Percentiles rank a stretch among this genome's conserved stretches.
These are phyloP conservation scores for Ctenoplectra terminalis DNA, from an alignment of 1,140 invertebrate genomes.

Conservation along the genomic window DNA sequence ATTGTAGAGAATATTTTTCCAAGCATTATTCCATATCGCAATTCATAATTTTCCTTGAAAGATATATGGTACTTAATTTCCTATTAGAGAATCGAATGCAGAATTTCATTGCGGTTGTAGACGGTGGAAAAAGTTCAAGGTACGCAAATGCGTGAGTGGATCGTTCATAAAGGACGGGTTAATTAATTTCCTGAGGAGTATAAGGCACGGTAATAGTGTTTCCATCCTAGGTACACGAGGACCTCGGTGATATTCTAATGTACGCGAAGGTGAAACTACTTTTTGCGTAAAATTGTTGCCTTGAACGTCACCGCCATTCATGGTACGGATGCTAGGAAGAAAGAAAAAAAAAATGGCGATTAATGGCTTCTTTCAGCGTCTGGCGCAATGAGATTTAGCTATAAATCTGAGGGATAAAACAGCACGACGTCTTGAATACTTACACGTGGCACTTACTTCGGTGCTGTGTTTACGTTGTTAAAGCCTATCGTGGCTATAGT, in stretches of 20 bases:
- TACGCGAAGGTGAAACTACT: constrained; percentile 10
- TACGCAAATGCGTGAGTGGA: constrained; percentile 5
- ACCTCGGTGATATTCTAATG: background rate
- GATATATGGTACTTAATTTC: background rate
- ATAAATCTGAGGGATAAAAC: constrained; percentile 12
- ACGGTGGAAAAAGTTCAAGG: background rate
- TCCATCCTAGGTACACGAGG: background rate
- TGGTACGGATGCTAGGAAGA: constrained; percentile 4
- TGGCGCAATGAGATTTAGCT: background rate
- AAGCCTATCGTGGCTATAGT: no score
- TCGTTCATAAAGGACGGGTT: constrained; percentile 7
- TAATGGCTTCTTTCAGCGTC: background rate
- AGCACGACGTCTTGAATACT: constrained; percentile 6
- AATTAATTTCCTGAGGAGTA: constrained; percentile 25
- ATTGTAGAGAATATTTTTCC: no score
- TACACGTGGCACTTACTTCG: background rate
- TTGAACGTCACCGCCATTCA: constrained; percentile 22
- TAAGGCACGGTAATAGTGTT: background rate
- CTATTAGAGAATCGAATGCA: background rate
- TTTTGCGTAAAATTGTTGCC: constrained; percentile 1
- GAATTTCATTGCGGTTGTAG: background rate
- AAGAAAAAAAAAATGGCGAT: background rate
- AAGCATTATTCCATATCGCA: no score
- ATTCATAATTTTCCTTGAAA: no score
- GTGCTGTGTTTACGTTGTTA: background rate